These are phyloP conservation scores for Protaetia brevitarsis DNA, from an alignment of 1,140 invertebrate genomes.

Conservation along the genomic window DNA sequence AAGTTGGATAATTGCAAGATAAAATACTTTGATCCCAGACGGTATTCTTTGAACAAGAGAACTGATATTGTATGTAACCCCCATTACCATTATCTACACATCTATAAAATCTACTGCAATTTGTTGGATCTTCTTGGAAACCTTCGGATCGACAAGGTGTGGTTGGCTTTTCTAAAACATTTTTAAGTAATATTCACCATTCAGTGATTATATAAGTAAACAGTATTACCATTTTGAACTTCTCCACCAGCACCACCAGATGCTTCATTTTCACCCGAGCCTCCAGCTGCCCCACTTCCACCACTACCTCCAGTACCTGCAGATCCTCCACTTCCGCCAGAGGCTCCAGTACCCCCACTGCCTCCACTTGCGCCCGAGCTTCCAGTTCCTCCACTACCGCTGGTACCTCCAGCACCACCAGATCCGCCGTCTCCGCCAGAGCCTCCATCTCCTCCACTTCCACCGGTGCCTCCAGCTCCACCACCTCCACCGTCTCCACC, in stretches of 20 bases:
- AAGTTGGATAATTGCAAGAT: no score
- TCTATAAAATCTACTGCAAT: no score
- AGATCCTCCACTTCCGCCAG: constrained; percentile 32
- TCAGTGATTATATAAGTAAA: no score
- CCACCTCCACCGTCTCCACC: constrained; percentile 60
- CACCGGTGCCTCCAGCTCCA: constrained; percentile 52
- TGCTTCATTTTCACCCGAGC: constrained; percentile 26
- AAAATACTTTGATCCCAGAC: constrained; percentile 58
- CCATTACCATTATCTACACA: no score
- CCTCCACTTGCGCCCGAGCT: constrained; percentile 17
- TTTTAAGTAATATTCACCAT: no score
- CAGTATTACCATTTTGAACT: no score
- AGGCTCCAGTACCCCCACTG: constrained; percentile 23
- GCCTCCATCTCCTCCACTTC: no score
- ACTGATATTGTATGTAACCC: constrained; percentile 56
- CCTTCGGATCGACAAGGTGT: constrained; percentile 39
- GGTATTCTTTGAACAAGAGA: constrained; percentile 62
- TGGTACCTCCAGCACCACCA: constrained; percentile 29
- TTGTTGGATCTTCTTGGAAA: constrained; percentile 49
- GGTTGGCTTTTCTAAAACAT: background rate
- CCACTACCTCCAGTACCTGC: background rate
- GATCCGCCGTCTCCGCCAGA: background rate
- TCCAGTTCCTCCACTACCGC: constrained; percentile 22
- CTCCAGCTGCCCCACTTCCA: background rate
- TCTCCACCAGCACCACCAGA: background rate